Percentiles rank a stretch among this genome's conserved stretches.
phyloP scores from a whole-genome alignment of 92 coral and sea anemone genomes.

The Zoanthus gigantus region DNA sequence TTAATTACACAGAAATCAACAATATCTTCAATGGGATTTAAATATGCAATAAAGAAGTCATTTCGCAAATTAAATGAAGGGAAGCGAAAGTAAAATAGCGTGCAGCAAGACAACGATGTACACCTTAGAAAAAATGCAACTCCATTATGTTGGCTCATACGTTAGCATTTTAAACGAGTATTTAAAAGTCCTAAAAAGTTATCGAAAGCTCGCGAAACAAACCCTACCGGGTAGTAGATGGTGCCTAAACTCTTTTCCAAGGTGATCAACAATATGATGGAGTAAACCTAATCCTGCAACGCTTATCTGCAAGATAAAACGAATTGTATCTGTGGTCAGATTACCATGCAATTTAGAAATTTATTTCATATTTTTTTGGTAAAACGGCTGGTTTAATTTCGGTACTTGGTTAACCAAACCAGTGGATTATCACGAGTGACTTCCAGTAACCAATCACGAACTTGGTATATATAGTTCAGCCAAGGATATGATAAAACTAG shows the following conservation, averaged over 20 bases:
- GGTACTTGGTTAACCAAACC: constrained; percentile 22
- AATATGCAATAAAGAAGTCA: not conserved
- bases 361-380: constrained; percentile 7
- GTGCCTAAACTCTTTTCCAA: constrained; percentile 82
- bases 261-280: constrained; percentile 83
- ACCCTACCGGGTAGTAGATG: constrained; percentile 88
- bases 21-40: not conserved
- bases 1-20: not conserved
- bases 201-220: constrained; percentile 11
- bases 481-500: constrained; percentile 1
- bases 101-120: not conserved
- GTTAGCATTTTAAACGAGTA: not conserved
- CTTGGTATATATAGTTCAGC: not conserved
- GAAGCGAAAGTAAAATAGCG: not conserved
- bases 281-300: constrained; percentile 91
- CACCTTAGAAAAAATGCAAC: not conserved
- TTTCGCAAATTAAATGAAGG: not conserved
- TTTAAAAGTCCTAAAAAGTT: not conserved
- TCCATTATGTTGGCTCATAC: not conserved
- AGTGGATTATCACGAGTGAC: not conserved
- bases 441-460: constrained; percentile 16
- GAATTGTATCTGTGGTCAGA: not conserved
- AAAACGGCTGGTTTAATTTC: constrained; percentile 6
- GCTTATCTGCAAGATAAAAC: constrained; percentile 80
- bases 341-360: not conserved